Conservation (phyloP, 2,113 vertebrate species). For the Trichomycterus rosablanca region DNA sequence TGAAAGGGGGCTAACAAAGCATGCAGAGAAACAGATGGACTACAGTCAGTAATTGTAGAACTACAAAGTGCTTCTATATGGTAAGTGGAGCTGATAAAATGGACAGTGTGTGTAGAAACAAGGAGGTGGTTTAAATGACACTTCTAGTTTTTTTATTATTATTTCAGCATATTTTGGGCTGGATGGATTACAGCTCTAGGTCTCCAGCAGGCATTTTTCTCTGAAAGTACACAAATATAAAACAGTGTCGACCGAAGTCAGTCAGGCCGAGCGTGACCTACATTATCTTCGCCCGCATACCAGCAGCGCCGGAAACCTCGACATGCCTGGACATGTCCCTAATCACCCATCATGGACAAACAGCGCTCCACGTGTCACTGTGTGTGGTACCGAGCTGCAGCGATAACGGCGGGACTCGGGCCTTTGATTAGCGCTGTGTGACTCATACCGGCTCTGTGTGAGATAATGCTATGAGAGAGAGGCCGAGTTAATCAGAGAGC, state of each 20-base stretch:
- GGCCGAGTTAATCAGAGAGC: constrained; percentile 12
- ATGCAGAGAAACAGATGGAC: too few relatives aligned
- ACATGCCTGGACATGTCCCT: constrained; percentile 20
- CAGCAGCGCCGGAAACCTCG: constrained; percentile 5
- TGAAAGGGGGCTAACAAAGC: too few relatives aligned
- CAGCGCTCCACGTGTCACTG: neutral
- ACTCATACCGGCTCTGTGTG: constrained; percentile 27
- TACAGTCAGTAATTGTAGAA: too few relatives aligned
- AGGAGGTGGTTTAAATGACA: too few relatives aligned
- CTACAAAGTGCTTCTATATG: too few relatives aligned
- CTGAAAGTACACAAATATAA: neutral
- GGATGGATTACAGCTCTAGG: too few relatives aligned
- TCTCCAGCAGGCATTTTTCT: too few relatives aligned
- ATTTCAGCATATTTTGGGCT: too few relatives aligned
- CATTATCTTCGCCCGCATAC: too few relatives aligned
- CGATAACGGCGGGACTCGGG: constrained; percentile 12
- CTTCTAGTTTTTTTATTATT: too few relatives aligned
- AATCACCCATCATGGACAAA: constrained; percentile 29
- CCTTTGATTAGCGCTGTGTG: constrained; percentile 35
- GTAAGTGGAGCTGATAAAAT: too few relatives aligned
- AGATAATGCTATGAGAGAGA: constrained; percentile 12
- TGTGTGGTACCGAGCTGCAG: constrained; percentile 8
- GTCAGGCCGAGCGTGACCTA: neutral
- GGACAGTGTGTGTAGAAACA: too few relatives aligned
- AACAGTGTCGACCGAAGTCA: neutral